Base-by-base conservation (phyloP, 2,113 vertebrate genomes). In the Murina feae region DNA sequence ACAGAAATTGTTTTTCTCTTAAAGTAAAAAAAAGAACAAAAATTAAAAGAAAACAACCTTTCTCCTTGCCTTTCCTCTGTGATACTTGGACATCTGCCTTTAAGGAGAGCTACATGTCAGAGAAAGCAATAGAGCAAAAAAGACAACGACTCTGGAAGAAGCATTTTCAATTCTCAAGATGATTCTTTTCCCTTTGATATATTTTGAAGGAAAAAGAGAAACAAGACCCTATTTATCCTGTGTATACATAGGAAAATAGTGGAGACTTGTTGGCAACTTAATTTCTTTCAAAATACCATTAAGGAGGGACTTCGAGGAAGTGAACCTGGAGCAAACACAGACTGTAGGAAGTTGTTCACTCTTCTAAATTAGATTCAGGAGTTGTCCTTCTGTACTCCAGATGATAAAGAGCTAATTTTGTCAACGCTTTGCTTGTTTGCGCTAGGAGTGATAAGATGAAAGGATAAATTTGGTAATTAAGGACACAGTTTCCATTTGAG, bases 121-220 rank as follows among this genome's bases (percentile, higher is more conserved):
- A 72, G 72, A 95, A 95, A 28, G 81, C 75, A 95, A 76, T 83
- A 79, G 58, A 96, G 51, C 42, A 96, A 96, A 98, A 95, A 93
- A 81, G 86, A 94, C 66, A 93, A 95, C 4, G 58, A 96, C 79
- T 72, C 96, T 96, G 78, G 72, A 96, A 89, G 37, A 69, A 94
- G 30, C 79, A 91, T 60, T 95, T 97, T 96, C 90, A 95, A 68
- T 95, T 95, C 93, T 75, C 85, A 93, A 80, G 80, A 89, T 90
- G n/a, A 9, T 95, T 60, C 69, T 97, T 96, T 96, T 51, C 76
- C 82, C 81, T 96, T 95, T 95, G 91, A 92, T 96, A 74, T 89
- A 51, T 95, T 96, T 96, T 88, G 92, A 74, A 95, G 66, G 92
- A 97, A 96, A 53, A 75, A 55, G 39, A 95, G 89, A 95, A 88